Evolutionary conservation across 2,113 vertebrate species (phyloP).

Genomic region (Acrocephalus kingi): DNA sequence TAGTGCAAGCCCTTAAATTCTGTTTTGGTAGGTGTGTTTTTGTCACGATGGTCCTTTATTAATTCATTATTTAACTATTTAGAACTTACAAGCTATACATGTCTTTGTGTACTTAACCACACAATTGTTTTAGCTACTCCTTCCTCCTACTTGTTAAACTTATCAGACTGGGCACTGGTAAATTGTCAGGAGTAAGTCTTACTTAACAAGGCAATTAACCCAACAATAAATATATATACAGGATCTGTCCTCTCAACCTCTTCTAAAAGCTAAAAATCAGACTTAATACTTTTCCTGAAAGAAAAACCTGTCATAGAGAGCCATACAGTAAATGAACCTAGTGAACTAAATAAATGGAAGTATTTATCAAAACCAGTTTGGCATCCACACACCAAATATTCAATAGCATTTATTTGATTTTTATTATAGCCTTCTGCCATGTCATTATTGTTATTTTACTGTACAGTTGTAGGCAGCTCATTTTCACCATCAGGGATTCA

Average conservation of each 20-base stretch:
- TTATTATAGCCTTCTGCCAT: slow-evolving; percentile 57
- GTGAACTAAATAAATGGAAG: neutral
- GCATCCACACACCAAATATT: slow-evolving; percentile 18
- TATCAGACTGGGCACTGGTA: neutral
- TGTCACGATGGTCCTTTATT: neutral
- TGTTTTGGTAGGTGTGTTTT: neutral
- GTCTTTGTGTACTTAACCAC: neutral
- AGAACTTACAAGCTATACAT: neutral
- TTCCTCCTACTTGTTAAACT: neutral
- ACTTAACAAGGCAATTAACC: neutral
- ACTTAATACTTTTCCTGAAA: neutral
- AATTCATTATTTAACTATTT: neutral
- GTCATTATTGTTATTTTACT: slow-evolving; percentile 65
- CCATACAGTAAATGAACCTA: neutral
- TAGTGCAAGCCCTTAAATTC: neutral
- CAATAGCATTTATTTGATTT: slow-evolving; percentile 63
- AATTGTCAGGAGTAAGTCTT: neutral
- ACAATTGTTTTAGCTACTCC: neutral
- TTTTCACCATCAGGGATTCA: slow-evolving; percentile 71
- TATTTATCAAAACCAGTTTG: slow-evolving; percentile 2
- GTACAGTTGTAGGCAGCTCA: slow-evolving; percentile 64
- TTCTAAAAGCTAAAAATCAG: neutral
- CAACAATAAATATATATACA: neutral
- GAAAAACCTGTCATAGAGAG: neutral
- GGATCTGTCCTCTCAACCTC: neutral